Conservation (phyloP, 2,113 vertebrate genomes). For the Haliaeetus leucogaster region DNA sequence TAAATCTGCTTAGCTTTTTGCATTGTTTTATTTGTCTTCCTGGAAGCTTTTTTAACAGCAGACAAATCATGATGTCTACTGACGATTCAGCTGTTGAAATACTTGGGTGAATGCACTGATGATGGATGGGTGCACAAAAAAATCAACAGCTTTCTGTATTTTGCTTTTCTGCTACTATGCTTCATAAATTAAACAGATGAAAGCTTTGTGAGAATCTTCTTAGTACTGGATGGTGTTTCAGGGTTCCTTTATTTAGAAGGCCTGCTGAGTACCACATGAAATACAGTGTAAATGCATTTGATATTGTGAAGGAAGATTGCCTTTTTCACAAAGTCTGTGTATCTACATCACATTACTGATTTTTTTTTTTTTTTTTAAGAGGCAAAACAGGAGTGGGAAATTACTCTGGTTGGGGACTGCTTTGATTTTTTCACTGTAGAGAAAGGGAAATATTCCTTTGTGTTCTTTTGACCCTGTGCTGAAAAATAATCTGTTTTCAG, state of each 20-base stretch:
- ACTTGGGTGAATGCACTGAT: not conserved
- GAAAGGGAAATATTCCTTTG: not conserved
- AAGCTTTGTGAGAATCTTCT: not conserved
- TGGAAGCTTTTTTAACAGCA: not conserved
- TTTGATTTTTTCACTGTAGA: not conserved
- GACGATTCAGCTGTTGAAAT: slow-evolving; percentile 1
- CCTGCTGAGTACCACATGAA: not conserved
- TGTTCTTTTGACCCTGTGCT: not conserved
- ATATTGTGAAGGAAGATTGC: not conserved
- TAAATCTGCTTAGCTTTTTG: not conserved
- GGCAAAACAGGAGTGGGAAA: not conserved
- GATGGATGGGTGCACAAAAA: not conserved
- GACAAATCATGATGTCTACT: not conserved
- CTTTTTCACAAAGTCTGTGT: not conserved
- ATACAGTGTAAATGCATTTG: not conserved
- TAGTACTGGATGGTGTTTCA: not conserved
- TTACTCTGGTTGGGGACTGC: not conserved
- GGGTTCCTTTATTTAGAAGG: not conserved
- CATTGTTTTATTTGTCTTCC: not conserved
- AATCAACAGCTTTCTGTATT: slow-evolving; percentile 4
- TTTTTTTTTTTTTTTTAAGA: not conserved
- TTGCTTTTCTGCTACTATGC: not conserved
- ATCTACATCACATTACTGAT: not conserved
- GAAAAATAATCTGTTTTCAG: not conserved
- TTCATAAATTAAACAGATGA: slow-evolving; percentile 19